A percentile compares a stretch with the other conserved stretches of the same genome.
Conservation (phyloP, 2,797 vertebrate species). For the Nyctalus aviator region DNA sequence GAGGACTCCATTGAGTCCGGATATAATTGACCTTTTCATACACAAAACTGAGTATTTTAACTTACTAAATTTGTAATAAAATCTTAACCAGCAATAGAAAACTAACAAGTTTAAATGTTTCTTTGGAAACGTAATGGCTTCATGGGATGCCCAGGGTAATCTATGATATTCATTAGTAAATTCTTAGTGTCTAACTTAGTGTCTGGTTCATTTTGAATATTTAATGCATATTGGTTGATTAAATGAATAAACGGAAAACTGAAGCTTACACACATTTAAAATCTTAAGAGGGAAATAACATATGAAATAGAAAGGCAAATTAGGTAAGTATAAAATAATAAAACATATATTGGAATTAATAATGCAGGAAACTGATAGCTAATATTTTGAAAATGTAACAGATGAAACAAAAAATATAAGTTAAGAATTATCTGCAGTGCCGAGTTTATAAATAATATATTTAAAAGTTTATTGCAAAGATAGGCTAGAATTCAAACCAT, state of each 20-base stretch:
- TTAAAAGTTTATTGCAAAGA: conserved; percentile 15
- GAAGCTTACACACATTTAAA: background rate
- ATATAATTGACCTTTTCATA: background rate
- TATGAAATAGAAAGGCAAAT: conserved; percentile 22
- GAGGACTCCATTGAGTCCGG: background rate
- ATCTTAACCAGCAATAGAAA: background rate
- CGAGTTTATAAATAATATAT: conserved; percentile 25
- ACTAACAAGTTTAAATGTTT: background rate
- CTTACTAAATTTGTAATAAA: background rate
- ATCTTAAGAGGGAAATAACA: background rate
- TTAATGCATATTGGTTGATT: background rate
- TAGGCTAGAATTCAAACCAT: background rate
- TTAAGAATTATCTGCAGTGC: background rate
- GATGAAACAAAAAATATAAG: background rate
- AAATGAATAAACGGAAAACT: conserved; percentile 1
- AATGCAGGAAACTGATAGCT: background rate
- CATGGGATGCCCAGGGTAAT: background rate
- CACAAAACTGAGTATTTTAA: background rate
- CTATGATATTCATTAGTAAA: background rate
- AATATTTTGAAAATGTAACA: conserved; percentile 57
- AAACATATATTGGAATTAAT: background rate
- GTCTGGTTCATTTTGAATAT: background rate
- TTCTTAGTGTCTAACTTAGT: background rate
- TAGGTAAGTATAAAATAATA: conserved; percentile 40
- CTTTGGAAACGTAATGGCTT: background rate